Conservation (phyloP, 2,113 vertebrate species). For the Cettia cetti region DNA sequence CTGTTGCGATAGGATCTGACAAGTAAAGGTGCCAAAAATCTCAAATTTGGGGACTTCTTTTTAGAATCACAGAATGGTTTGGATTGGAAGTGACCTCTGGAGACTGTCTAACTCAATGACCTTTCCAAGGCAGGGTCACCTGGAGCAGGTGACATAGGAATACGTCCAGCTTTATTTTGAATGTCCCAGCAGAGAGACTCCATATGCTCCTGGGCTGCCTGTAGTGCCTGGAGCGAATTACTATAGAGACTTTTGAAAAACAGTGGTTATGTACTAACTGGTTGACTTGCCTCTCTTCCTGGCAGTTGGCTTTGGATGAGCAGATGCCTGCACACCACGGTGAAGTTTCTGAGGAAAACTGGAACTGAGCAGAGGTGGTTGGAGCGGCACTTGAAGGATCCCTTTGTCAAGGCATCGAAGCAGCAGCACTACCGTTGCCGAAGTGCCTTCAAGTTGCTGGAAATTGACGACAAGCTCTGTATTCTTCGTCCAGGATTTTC, state of each 20-base stretch:
- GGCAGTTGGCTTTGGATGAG: background rate
- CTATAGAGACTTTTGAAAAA: accelerated
- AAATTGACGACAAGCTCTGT: conserved; percentile 79
- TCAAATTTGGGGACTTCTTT: background rate
- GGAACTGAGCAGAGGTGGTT: conserved; percentile 82
- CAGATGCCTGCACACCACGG: conserved; percentile 66
- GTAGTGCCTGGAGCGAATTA: background rate
- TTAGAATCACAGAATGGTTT: background rate
- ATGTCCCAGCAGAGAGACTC: accelerated
- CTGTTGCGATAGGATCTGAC: accelerated
- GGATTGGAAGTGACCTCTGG: background rate
- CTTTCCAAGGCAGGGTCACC: background rate
- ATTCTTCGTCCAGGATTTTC: conserved; percentile 79
- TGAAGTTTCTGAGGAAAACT: conserved; percentile 37
- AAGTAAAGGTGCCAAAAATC: background rate
- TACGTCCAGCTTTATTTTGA: accelerated
- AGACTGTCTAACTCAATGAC: background rate
- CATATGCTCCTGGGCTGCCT: too few relatives aligned
- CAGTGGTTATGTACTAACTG: background rate
- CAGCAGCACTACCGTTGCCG: conserved; percentile 83
- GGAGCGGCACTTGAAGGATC: conserved; percentile 81
- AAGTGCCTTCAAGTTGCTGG: conserved; percentile 92
- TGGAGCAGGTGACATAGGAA: background rate
- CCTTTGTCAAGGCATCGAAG: conserved; percentile 85
- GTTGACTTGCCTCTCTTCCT: background rate